Evolutionary conservation across 2,888 invertebrate genomes (phyloP).

Genomic region (Xylocampa areola): DNA sequence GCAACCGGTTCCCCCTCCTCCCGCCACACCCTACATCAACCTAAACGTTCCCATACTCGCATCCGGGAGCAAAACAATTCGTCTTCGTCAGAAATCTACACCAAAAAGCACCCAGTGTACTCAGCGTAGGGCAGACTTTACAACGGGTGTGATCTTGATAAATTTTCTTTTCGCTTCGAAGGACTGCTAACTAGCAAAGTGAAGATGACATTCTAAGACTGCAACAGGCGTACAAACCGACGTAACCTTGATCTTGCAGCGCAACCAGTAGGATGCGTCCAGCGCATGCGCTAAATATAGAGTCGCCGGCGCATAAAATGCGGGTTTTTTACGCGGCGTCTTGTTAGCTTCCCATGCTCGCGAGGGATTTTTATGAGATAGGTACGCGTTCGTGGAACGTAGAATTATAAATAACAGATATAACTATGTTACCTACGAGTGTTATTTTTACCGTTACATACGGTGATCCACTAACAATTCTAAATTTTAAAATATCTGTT

Average conservation of each 20-base stretch:
- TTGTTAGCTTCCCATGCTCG: constrained; percentile 81
- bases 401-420: constrained; percentile 77
- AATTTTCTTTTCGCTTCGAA: constrained; percentile 67
- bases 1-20: constrained; percentile 78
- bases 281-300: constrained; percentile 84
- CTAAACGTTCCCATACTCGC: constrained; percentile 76
- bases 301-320: constrained; percentile 79
- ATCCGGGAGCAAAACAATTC: constrained; percentile 78
- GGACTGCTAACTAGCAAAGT: constrained; percentile 71
- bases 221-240: constrained; percentile 67
- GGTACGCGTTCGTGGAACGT: constrained; percentile 72
- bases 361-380: constrained; percentile 74
- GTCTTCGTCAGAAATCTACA: constrained; percentile 48
- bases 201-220: constrained; percentile 74
- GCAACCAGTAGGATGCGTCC: constrained; percentile 86
- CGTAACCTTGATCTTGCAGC: constrained; percentile 87
- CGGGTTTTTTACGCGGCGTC: constrained; percentile 78
- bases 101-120: constrained; percentile 54
- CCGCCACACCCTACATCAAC: constrained; percentile 56
- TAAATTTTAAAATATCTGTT: background rate
- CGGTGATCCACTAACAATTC: constrained; percentile 2
- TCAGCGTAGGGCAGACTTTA: constrained; percentile 63
- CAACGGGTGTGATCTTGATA: constrained; percentile 41
- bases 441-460: constrained; percentile 66
- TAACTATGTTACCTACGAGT: constrained; percentile 49